Evolutionary conservation across 1,140 invertebrate species (phyloP), one percentile per base, ranked within the genome.

Genomic region (Drosophila persimilis): DNA sequence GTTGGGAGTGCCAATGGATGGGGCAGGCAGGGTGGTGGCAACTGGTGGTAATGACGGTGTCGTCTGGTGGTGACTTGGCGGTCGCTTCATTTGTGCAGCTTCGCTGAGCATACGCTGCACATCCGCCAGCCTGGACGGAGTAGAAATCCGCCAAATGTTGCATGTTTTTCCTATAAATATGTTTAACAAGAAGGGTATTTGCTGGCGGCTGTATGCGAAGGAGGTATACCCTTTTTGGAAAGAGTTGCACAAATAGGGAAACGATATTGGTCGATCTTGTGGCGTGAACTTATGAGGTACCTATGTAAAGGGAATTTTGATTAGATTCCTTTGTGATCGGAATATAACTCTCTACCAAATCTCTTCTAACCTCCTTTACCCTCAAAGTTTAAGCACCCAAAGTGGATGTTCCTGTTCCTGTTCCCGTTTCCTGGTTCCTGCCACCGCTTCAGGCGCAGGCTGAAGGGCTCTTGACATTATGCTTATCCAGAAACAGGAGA

Each of bases 21-120:
- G 45, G 56, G 52, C 51, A 44, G 52, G 20, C n/a, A 46, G 41
- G 73, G 53, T 53, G 73, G 56, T 78, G 75, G 70, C 79, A 79
- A 66, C 71, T 88, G 80, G 73, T 78, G 76, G 64, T 86, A 75
- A 72, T 78, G 77, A 70, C 71, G 86, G 70, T 79, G 85, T 80
- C 64, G 59, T 56, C 61, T 76, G 78, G 74, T 90, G 81, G 81
- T 90, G 78, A 90, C 83, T 86, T 90, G 73, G 86, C 67, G 88
- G 86, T 84, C 81, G 86, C 74, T 81, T 86, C 78, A 90, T 90
- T 90, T 90, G 76, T 90, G 80, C 88, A 86, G 79, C 86, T 80
- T 90, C 65, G 61, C 50, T 90, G 88, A 90, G 66, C 86, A 90
- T 90, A 90, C 86, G 86, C 86, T 90, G 88, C 81, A 88, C 79